Base-by-base conservation (phyloP, 2,888 invertebrate species). In the Anoncus sp. region DNA sequence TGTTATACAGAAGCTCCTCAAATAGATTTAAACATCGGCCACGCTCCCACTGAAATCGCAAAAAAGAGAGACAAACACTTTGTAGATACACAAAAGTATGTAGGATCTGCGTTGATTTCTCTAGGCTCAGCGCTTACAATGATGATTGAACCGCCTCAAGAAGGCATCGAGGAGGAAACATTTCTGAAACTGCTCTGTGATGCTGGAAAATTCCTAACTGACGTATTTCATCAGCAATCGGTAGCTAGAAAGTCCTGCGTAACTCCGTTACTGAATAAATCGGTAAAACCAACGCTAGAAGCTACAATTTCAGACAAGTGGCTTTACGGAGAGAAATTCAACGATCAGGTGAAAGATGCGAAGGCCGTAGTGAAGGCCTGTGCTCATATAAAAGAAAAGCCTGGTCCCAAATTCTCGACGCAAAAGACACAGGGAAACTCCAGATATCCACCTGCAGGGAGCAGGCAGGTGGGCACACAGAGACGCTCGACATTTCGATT, bases 211-310 rank as follows among this genome's bases (percentile, higher is more conserved):
- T 35, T n/a, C n/a, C n/a, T n/a, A n/a, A n/a, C n/a, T n/a, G n/a
- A n/a, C n/a, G n/a, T n/a, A n/a, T n/a, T n/a, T 38, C 55, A 79
- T 51, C 73, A 72, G 31, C 69, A 76, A 24, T 70, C 75, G 9
- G 43, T 62, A 12, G 67, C 63, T 2, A 71, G 75, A 62, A 78
- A 55, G 18, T 71, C 72, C 2, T 75, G 75, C 22, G 62, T 67
- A 12, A 75, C 62, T 14, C 71, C 67, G 24, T 38, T 55, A 20
- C 59, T 78, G 35, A 65, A 63, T 66, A 53, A 73, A 27, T 75
- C 55, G 31, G 67, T 38, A 67, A 57, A 67, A 57, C 47, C 67
- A 31, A 43, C 66, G 27, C 24, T 63, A 51, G 49, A 49, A 35
- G 63, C 63, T 63, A 49, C 63, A 63, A 63, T 63, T 22, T 49